These are phyloP conservation scores for Eumaeus atala DNA, from an alignment of 1,140 invertebrate genomes.

Conservation along the genomic window DNA sequence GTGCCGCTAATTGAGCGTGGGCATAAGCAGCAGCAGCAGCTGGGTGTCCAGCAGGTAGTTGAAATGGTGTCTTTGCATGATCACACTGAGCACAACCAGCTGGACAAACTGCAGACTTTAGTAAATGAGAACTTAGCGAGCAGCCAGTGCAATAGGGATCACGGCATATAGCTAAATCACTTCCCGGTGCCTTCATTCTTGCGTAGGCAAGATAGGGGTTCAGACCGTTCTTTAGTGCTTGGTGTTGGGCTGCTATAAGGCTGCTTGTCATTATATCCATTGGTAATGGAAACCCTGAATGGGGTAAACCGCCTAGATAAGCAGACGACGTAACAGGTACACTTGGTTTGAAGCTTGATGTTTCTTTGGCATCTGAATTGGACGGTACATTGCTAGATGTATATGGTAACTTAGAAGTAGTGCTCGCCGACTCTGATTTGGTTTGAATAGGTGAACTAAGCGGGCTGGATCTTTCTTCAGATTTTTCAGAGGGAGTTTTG, in stretches of 20 bases:
- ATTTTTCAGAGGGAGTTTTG: slow-evolving; percentile 71
- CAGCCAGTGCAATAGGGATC: slow-evolving; percentile 95
- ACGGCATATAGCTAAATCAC: slow-evolving; percentile 82
- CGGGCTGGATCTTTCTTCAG: slow-evolving; percentile 68
- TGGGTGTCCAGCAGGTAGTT: slow-evolving; percentile 66
- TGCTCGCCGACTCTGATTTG: slow-evolving; percentile 63
- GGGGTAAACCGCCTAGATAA: slow-evolving; percentile 73
- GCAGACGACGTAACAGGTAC: slow-evolving; percentile 73
- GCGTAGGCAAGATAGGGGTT: slow-evolving; percentile 84
- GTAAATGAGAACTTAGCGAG: slow-evolving; percentile 86
- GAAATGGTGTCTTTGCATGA: slow-evolving; percentile 78
- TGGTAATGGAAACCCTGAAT: slow-evolving; percentile 76
- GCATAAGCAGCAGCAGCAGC: slow-evolving; percentile 80
- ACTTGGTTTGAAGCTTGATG: slow-evolving; percentile 79
- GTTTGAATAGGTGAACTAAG: slow-evolving; percentile 56
- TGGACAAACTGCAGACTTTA: slow-evolving; percentile 83
- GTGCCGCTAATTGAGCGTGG: slow-evolving; percentile 82
- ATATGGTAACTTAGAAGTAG: slow-evolving; percentile 69
- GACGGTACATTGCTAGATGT: slow-evolving; percentile 73
- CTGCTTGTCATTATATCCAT: slow-evolving; percentile 84
- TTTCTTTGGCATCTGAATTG: slow-evolving; percentile 78
- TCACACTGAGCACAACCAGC: slow-evolving; percentile 93
- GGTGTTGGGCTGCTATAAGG: slow-evolving; percentile 82
- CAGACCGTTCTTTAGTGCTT: slow-evolving; percentile 79
- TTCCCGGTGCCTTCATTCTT: slow-evolving; percentile 78